Base-by-base conservation (phyloP, 2,888 invertebrate species). In the Chloromyia formosa region DNA sequence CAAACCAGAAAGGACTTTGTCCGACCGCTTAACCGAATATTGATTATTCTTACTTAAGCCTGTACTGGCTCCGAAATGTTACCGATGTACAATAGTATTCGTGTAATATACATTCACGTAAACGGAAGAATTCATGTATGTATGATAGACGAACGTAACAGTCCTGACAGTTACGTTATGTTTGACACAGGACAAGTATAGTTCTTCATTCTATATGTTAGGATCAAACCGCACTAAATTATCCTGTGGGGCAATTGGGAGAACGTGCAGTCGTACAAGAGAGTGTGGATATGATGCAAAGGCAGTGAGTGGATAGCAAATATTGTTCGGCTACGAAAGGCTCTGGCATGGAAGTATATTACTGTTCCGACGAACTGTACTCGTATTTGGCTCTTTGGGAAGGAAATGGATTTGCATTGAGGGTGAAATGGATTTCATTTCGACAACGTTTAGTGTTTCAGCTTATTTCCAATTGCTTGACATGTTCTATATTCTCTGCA, bases 191-290 rank as follows among this genome's bases (percentile, higher is more conserved):
- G 12, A 49, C 12, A 3, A n/a, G 49, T 49, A 49, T 49, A 49
- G 49, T 49, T 49, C 3, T 10, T n/a, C 12, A 10, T 35, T 35
- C 27, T 49, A n/a, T 49, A 49, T 49, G 2, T 49, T 12, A 49
- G 49, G 49, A 49, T 49, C 12, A 49, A 49, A 49, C 49, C 49
- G 49, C 49, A 49, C 49, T 49, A 49, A 49, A 49, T 49, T 49
- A 49, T 49, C 49, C 16, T 49, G 49, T 12, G 49, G 12, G 49
- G 49, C 16, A 49, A 49, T n/a, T 12, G 27, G 7, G 27, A 35
- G 27, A 35, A 35, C 27, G 27, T 35, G 2, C 7, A 2, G 27
- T 35, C 7, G 27, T 35, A 2, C 27, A 35, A 7, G 27, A 35
- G 27, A 35, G 27, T 4, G 7, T 7, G 27, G 27, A 2, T 35